Evolutionary conservation across 2,797 vertebrate species (phyloP).

Genomic region (Acrossocheilus wenchowensis): DNA sequence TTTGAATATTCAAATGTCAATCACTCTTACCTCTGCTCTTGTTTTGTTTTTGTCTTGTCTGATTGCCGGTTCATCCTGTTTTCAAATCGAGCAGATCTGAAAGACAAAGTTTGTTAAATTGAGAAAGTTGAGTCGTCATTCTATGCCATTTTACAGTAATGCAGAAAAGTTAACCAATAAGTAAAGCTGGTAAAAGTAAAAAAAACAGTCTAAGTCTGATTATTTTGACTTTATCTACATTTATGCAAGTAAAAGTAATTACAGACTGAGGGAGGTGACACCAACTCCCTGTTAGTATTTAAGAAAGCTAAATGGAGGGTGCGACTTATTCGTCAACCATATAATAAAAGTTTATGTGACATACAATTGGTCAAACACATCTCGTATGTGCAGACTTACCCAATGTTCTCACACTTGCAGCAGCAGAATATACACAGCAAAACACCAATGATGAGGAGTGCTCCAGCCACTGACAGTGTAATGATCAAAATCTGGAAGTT

Average conservation of each 20-base stretch:
- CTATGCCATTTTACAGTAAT: not conserved
- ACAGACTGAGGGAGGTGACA: not conserved
- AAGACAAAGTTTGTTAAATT: conserved; percentile 18
- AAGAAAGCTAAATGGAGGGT: not conserved
- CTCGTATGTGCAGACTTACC: conserved; percentile 71
- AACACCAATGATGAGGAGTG: conserved; percentile 80
- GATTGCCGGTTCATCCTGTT: conserved; percentile 79
- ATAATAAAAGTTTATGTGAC: conserved; percentile 3
- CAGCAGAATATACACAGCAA: conserved; percentile 87
- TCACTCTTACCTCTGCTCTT: conserved; percentile 87
- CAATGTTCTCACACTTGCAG: conserved; percentile 87
- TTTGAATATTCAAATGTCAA: not conserved
- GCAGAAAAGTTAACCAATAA: not conserved
- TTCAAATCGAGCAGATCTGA: conserved; percentile 76
- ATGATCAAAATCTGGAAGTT: conserved; percentile 95
- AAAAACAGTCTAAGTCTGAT: not conserved
- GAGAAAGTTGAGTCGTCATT: not conserved
- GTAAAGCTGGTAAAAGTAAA: not conserved
- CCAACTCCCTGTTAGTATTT: not conserved
- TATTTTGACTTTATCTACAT: not conserved
- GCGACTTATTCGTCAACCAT: not conserved
- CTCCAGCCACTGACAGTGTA: conserved; percentile 85
- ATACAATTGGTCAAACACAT: not conserved
- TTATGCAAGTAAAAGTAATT: not conserved
- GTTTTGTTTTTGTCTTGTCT: conserved; percentile 81